phyloP scores from a whole-genome alignment of 2,113 vertebrate genomes.

The Ursus arctos region DNA sequence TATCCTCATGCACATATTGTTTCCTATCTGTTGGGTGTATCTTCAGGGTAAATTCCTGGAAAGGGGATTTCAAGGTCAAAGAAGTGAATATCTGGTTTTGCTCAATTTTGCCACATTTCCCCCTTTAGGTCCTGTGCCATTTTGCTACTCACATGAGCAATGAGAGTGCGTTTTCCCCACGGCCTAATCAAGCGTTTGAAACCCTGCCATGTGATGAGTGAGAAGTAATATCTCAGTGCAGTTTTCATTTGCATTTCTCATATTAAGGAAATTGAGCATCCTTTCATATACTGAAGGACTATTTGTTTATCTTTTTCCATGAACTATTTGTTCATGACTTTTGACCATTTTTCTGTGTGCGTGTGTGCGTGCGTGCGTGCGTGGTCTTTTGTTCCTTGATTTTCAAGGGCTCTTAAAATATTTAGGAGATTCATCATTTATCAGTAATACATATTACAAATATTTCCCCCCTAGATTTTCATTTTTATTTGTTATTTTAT shows the following conservation, averaged over 20 bases:
- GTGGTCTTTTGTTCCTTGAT: background rate
- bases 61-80: background rate
- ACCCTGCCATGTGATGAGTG: background rate
- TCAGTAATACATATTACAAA: background rate
- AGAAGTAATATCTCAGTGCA: background rate
- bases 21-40: background rate
- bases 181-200: background rate
- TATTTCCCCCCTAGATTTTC: background rate
- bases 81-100: background rate
- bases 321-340: background rate
- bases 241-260: slow-evolving; percentile 29
- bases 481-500: background rate
- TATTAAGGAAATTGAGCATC: background rate
- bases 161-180: background rate
- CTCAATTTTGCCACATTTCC: background rate
- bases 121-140: background rate
- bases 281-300: background rate
- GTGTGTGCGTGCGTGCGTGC: background rate
- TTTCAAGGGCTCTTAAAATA: slow-evolving; percentile 41
- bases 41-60: background rate
- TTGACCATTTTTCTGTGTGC: background rate
- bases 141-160: background rate
- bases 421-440: background rate
- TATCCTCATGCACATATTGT: background rate
- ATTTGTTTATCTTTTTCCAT: slow-evolving; percentile 26